These are phyloP conservation scores for Cyprinodon tularosa DNA, from an alignment of 2,113 vertebrate species.

Conservation along the genomic window DNA sequence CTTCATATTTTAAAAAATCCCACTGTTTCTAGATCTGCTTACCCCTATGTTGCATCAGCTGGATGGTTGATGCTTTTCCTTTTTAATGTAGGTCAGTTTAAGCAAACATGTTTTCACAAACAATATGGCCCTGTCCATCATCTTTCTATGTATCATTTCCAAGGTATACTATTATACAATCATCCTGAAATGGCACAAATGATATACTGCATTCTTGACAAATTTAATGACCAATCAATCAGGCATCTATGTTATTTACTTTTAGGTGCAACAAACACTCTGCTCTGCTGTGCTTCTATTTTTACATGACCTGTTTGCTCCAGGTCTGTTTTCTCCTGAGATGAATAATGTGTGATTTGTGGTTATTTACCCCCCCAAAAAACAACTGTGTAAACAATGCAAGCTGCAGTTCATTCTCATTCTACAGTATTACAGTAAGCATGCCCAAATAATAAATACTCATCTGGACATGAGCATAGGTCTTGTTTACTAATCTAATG, in stretches of 20 bases:
- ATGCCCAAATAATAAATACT: constrained; percentile 5
- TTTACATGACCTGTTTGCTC: constrained; percentile 16
- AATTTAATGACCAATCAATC: background rate
- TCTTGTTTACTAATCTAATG: constrained; percentile 9
- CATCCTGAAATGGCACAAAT: background rate
- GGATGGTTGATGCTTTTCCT: background rate
- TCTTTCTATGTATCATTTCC: background rate
- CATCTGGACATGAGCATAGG: constrained; percentile 17
- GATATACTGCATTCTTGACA: background rate
- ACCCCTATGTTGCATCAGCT: background rate
- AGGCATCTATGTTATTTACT: background rate
- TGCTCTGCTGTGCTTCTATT: background rate
- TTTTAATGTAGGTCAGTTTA: background rate
- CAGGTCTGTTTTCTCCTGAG: constrained; percentile 15
- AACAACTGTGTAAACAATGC: background rate
- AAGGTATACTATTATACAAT: background rate
- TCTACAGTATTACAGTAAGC: too few species aligned
- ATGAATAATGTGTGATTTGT: constrained; percentile 39
- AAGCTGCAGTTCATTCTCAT: background rate
- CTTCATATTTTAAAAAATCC: background rate
- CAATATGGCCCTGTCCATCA: background rate
- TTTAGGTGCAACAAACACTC: background rate
- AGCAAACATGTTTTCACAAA: background rate
- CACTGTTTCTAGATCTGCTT: background rate
- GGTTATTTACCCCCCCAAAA: constrained; percentile 23